These are phyloP conservation scores for Athalia circularis DNA, from an alignment of 2,888 invertebrate genomes.

Conservation along the genomic window DNA sequence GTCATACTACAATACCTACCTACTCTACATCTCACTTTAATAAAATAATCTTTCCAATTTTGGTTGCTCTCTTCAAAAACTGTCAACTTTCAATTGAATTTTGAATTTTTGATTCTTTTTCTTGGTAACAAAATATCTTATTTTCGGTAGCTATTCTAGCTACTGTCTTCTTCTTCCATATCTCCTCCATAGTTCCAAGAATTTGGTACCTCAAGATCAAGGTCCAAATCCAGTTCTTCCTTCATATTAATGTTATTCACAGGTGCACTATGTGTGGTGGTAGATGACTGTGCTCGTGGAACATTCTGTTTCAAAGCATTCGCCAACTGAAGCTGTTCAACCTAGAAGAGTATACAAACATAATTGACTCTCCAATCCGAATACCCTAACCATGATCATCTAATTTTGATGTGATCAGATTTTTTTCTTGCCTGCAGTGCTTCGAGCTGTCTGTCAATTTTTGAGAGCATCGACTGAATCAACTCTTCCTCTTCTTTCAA, in stretches of 20 bases:
- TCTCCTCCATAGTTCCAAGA: conserved; percentile 57
- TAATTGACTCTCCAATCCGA: background rate
- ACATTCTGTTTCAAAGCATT: conserved; percentile 52
- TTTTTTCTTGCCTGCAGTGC: conserved; percentile 61
- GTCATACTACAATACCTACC: too few relatives aligned
- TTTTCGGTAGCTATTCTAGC: background rate
- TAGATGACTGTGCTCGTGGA: conserved; percentile 4
- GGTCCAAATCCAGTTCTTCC: conserved; percentile 55
- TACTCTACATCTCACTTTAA: too few relatives aligned
- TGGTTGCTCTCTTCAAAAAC: too few relatives aligned
- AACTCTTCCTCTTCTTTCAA: conserved; percentile 63
- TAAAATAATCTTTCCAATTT: too few relatives aligned
- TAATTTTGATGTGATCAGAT: background rate
- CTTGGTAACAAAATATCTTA: too few relatives aligned
- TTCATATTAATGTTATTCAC: conserved; percentile 40
- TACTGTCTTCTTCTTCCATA: conserved; percentile 54
- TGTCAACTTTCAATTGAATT: too few relatives aligned
- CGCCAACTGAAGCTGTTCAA: conserved; percentile 67
- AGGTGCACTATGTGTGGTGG: conserved; percentile 1
- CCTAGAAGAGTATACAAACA: conserved; percentile 55
- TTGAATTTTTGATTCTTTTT: too few relatives aligned
- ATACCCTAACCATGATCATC: background rate
- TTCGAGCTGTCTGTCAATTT: conserved; percentile 66
- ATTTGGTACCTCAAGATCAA: conserved; percentile 56
- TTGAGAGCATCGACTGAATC: conserved; percentile 58